Evolutionary conservation across 2,113 vertebrate genomes (phyloP).

Genomic region (Atractosteus spatula): DNA sequence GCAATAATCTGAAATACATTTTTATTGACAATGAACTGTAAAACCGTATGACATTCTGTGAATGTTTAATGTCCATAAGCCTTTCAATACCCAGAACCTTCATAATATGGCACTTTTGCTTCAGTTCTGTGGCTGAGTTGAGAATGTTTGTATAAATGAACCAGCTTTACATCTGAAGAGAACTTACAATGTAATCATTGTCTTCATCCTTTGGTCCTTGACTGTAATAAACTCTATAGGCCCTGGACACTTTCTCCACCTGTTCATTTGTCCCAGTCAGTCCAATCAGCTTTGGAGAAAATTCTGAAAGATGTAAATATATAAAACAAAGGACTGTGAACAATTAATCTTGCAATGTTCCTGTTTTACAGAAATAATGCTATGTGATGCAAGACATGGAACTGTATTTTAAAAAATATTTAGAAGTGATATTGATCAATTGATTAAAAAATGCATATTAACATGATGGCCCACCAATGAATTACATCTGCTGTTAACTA

Average conservation of each 20-base stretch:
- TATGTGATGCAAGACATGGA: no score
- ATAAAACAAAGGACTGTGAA: neutral
- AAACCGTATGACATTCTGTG: no score
- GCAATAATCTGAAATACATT: no score
- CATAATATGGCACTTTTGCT: neutral
- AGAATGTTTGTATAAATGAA: neutral
- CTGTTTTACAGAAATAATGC: no score
- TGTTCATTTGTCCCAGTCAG: slow-evolving; percentile 78
- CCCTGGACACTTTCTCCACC: slow-evolving; percentile 77
- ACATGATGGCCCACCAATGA: no score
- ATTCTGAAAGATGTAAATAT: slow-evolving; percentile 66
- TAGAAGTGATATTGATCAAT: no score
- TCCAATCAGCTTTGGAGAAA: slow-evolving; percentile 89
- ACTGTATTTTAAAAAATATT: no score
- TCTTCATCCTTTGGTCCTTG: slow-evolving; percentile 95
- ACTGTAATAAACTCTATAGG: slow-evolving; percentile 91
- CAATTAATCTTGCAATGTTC: no score
- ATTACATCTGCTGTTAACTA: no score
- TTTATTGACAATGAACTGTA: no score
- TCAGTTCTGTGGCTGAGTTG: neutral
- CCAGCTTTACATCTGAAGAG: neutral
- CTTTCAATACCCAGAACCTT: neutral
- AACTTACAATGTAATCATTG: slow-evolving; percentile 94
- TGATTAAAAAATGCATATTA: no score
- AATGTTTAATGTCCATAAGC: no score